Evolutionary conservation across 2,113 vertebrate genomes (phyloP).

Genomic region (Fregetta grallaria): DNA sequence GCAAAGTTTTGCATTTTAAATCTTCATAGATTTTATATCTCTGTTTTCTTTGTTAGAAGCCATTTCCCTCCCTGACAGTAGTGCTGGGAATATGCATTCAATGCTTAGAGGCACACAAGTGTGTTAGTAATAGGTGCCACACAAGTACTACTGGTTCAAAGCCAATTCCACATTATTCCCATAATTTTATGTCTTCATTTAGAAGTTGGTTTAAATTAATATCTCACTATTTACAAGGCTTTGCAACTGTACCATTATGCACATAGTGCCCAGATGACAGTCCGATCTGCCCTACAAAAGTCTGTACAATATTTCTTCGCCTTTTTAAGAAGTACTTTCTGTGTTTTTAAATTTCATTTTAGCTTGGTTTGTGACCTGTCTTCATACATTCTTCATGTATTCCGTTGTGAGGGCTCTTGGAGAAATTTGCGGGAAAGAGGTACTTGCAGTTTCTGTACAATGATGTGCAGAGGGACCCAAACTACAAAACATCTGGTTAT

Average conservation of each 20-base stretch:
- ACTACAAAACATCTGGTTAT: conserved; percentile 66
- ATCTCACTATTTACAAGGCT: neutral
- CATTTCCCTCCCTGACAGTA: neutral
- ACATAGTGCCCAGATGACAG: neutral
- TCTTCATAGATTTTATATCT: neutral
- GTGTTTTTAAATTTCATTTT: conserved; percentile 32
- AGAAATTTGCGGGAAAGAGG: conserved; percentile 36
- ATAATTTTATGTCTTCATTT: neutral
- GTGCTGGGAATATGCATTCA: neutral
- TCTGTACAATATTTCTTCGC: neutral
- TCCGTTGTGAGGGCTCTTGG: conserved; percentile 26
- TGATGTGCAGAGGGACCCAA: conserved; percentile 49
- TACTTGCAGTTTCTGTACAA: conserved; percentile 40
- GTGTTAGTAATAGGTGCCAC: neutral
- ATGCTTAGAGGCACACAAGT: neutral
- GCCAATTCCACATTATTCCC: neutral
- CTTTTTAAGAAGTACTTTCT: conserved; percentile 3
- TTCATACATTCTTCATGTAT: conserved; percentile 25
- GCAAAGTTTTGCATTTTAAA: neutral
- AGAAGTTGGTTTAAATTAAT: neutral
- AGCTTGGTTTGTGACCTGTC: conserved; percentile 22
- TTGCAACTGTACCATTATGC: neutral
- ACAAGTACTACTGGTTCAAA: neutral
- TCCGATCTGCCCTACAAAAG: neutral
- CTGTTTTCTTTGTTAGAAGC: neutral